Conservation (phyloP, 2,888 invertebrate species). For the Noctuana brunneofusca region DNA sequence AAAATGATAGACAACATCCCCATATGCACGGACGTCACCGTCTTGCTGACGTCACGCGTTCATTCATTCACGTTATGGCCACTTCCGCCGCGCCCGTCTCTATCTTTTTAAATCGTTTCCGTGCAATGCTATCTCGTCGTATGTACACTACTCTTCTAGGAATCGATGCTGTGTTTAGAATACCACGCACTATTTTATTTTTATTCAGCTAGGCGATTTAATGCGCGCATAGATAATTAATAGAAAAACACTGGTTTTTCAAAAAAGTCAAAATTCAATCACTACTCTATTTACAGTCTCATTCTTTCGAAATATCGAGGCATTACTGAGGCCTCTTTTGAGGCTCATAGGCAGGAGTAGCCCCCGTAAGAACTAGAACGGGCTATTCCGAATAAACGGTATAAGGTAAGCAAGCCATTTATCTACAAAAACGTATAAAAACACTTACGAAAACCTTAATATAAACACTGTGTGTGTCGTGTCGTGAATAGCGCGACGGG, state of each 20-base stretch:
- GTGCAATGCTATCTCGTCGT: slow-evolving; percentile 52
- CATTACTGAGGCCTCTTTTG: too few species aligned
- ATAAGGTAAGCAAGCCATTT: too few species aligned
- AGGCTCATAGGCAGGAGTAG: too few species aligned
- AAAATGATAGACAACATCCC: slow-evolving; percentile 32
- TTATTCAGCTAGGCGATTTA: not conserved
- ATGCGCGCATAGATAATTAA: not conserved
- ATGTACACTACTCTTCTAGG: slow-evolving; percentile 41
- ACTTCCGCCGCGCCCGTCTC: slow-evolving; percentile 60
- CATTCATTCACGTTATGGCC: slow-evolving; percentile 58
- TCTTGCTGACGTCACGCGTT: slow-evolving; percentile 58
- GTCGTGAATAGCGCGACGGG: slow-evolving; percentile 66
- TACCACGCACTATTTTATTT: slow-evolving; percentile 5
- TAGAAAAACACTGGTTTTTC: too few species aligned
- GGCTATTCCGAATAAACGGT: too few species aligned
- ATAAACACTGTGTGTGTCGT: slow-evolving; percentile 19
- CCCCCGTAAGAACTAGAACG: too few species aligned
- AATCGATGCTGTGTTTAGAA: slow-evolving; percentile 19
- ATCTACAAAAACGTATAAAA: too few species aligned
- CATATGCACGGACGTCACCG: slow-evolving; percentile 31
- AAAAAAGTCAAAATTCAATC: too few species aligned
- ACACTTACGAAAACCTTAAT: not conserved
- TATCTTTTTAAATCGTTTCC: slow-evolving; percentile 47
- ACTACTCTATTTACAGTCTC: too few species aligned
- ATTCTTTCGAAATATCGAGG: too few species aligned